Evolutionary conservation across 2,888 invertebrate genomes (phyloP), one percentile per base, ranked within the genome.

Genomic region (Melanostoma mellinum): DNA sequence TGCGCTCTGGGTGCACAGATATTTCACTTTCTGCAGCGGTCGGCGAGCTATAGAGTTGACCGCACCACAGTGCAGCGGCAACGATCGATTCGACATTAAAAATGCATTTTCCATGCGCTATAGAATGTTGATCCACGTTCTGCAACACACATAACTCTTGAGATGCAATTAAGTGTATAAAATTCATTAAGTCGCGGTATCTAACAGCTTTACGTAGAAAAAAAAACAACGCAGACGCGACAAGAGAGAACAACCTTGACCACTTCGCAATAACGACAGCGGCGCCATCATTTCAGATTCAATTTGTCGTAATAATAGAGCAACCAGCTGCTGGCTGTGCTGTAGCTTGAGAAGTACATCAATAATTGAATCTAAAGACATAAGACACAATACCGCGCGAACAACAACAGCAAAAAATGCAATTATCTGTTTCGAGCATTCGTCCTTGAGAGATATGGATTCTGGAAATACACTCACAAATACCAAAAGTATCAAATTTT

Each of bases 221-320:
- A 71, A 35, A 30, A 38, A 36, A 20, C 10, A 32, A 8, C 40
- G 3, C 20, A 20, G 6, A 9, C 6, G 32, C 46, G 55, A 63
- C 61, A 44, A 60, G 73, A 58, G 46, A 42, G 6, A 74, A 55
- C 71, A 79, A 75, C 84, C 84, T 84, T 84, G 84, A 84, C 84
- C 84, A 79, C 74, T 79, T 78, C 60, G 20, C 20, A 20, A 10
- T 33, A 53, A 30, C 42, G 46, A 52, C 65, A 67, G 65, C 69
- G 79, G 84, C 84, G 84, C 84, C 84, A 84, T 79, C 74, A 75
- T 71, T 84, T 75, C 42, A 55, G 67, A 84, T 84, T 79, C 79
- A 84, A 79, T 84, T 84, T 84, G 84, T 84, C 79, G 65, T 84
- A 84, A 84, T 84, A 75, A 84, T 71, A 84, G 84, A 74, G 69